Percentiles rank a stretch among this genome's conserved stretches.
Evolutionary conservation across 2,113 vertebrate genomes (phyloP).

Genomic region (Psilopsiagon aurifrons): DNA sequence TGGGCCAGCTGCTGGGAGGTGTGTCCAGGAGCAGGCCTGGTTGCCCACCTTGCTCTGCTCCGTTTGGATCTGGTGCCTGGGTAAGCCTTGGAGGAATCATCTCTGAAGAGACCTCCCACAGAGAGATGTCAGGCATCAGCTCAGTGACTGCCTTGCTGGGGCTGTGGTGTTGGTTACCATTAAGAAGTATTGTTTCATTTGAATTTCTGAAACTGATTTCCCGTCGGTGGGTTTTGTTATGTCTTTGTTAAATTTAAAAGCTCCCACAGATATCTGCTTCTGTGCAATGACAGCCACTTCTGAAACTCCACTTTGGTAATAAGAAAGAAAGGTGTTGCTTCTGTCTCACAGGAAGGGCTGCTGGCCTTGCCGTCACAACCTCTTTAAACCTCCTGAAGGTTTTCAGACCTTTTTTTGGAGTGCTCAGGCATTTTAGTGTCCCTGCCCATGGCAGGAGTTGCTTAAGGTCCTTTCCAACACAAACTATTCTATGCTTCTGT

Average conservation of each 20-base stretch:
- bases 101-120: not conserved
- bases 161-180: not conserved
- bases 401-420: not conserved
- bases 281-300: not conserved
- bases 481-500: no score
- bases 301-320: not conserved
- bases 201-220: constrained; percentile 48
- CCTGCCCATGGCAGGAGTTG: no score
- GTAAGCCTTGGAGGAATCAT: not conserved
- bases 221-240: not conserved
- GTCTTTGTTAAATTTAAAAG: not conserved
- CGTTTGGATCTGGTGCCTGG: not conserved
- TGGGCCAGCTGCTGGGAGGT: not conserved
- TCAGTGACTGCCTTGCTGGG: rapidly evolving
- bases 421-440: not conserved
- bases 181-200: constrained; percentile 5
- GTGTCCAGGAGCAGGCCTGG: not conserved
- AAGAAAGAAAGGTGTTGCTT: not conserved
- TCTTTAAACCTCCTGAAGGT: not conserved
- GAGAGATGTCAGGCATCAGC: not conserved
- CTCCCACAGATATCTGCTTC: not conserved
- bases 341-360: not conserved
- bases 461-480: no score
- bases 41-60: not conserved
- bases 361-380: not conserved